phyloP scores from a whole-genome alignment of 1,140 invertebrate genomes.

The Rhyacophila brunnea region DNA sequence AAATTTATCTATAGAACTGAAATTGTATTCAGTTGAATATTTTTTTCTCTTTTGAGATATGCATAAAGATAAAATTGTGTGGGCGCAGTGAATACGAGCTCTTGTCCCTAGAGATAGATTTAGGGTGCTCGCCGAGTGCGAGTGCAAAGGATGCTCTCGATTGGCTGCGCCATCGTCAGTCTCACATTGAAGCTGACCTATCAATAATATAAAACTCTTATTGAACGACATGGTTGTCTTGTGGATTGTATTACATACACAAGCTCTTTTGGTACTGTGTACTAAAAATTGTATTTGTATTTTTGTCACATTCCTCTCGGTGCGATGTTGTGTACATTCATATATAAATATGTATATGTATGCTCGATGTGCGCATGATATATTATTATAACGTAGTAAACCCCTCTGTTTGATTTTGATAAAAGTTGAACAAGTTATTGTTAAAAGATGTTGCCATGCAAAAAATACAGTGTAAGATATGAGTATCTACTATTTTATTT shows the following conservation, averaged over 20 bases:
- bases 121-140: constrained; percentile 26
- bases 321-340: constrained; percentile 25
- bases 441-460: constrained; percentile 36
- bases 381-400: constrained; percentile 11
- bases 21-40: not conserved
- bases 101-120: constrained; percentile 31
- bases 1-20: not conserved
- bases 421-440: constrained; percentile 30
- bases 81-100: constrained; percentile 20
- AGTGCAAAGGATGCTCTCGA: not conserved
- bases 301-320: constrained; percentile 33
- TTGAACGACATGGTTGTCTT: constrained; percentile 28
- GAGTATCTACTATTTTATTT: constrained; percentile 34
- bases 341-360: constrained; percentile 27
- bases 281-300: constrained; percentile 35
- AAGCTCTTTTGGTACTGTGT: constrained; percentile 36
- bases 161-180: constrained; percentile 12
- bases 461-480: constrained; percentile 33
- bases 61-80: not conserved
- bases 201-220: constrained; percentile 17
- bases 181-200: constrained; percentile 34
- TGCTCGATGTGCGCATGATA: constrained; percentile 12
- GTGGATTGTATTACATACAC: constrained; percentile 36
- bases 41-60: constrained; percentile 1
- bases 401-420: constrained; percentile 28